A percentile compares a stretch with the other conserved stretches of the same genome.
Evolutionary conservation across 2,888 invertebrate species (phyloP).

Genomic region (Lasioglossum marginatum): DNA sequence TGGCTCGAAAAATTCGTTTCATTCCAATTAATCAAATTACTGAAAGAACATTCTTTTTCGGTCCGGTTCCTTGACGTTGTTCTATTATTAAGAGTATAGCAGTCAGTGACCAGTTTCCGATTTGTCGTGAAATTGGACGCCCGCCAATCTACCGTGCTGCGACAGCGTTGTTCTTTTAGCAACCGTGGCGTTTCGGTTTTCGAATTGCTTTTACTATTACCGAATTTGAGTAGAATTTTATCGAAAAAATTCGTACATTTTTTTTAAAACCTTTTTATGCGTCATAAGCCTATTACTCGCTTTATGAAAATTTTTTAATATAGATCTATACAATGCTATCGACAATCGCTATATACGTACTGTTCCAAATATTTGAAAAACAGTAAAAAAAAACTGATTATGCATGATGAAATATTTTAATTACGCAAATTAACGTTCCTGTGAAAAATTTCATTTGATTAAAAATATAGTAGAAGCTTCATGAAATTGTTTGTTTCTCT

Average conservation of each 20-base stretch:
- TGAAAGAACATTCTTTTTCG: slow-evolving; percentile 5
- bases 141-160: slow-evolving; percentile 39
- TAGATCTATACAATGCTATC: not conserved
- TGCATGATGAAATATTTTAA: not conserved
- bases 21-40: not conserved
- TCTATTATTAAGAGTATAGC: slow-evolving; percentile 57
- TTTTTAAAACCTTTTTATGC: not conserved
- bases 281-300: not conserved
- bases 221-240: not conserved
- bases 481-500: not conserved
- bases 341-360: not conserved
- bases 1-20: not conserved
- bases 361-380: not conserved
- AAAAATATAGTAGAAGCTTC: not conserved
- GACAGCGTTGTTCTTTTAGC: slow-evolving; percentile 17
- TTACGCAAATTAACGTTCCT: not conserved
- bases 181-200: not conserved
- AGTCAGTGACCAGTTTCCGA: slow-evolving; percentile 35
- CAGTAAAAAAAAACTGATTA: not conserved
- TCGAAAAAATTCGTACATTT: not conserved
- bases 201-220: not conserved
- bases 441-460: not conserved
- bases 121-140: slow-evolving; percentile 45
- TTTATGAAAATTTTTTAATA: not conserved
- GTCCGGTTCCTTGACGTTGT: slow-evolving; percentile 16